Evolutionary conservation across 1,140 invertebrate species (phyloP), one percentile per base, ranked within the genome.

Genomic region (Oppia nitens): DNA sequence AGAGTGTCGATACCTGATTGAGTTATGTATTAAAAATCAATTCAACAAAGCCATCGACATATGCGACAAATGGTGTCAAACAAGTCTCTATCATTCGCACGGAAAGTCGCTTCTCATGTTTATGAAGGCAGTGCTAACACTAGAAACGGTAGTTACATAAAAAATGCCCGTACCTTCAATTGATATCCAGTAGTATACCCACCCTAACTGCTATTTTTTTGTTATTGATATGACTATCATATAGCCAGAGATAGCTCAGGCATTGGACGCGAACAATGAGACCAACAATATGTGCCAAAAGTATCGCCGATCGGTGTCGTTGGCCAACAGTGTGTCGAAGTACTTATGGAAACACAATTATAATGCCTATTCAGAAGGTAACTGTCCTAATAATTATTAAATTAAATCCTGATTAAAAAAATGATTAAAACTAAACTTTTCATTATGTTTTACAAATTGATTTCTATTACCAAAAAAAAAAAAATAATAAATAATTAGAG

Each of bases 321-420:
- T 27, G 20, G 53, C 29, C 24, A 55, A 55, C 47, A 40, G 29
- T 47, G 29, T 55, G 23, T 17, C 40, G 2, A 55, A 55, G 52
- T 47, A 49, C 12, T 57, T 57, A 20, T 27, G 26, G 26, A 49
- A 57, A 52, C 12, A 12, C 17, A 49, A 57, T 49, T 57, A 57
- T 32, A 24, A 48, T n/a, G 45, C 48, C 17, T 57, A 32, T 27
- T 49, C 2, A 26, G 55, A 57, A 27, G 55, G 55, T 57, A 51
- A 48, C 20, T 57, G 54, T 40, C 12, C n/a, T n/a, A n/a, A n/a
- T n/a, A n/a, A n/a, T n/a, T n/a, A n/a, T n/a, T n/a, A n/a, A n/a
- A n/a, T n/a, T n/a, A n/a, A n/a, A n/a, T n/a, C n/a, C n/a, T n/a
- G n/a, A n/a, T n/a, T n/a, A n/a, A n/a, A n/a, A n/a, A n/a, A n/a